phyloP scores from a whole-genome alignment of 2,113 vertebrate genomes.

The Xiphophorus couchianus region DNA sequence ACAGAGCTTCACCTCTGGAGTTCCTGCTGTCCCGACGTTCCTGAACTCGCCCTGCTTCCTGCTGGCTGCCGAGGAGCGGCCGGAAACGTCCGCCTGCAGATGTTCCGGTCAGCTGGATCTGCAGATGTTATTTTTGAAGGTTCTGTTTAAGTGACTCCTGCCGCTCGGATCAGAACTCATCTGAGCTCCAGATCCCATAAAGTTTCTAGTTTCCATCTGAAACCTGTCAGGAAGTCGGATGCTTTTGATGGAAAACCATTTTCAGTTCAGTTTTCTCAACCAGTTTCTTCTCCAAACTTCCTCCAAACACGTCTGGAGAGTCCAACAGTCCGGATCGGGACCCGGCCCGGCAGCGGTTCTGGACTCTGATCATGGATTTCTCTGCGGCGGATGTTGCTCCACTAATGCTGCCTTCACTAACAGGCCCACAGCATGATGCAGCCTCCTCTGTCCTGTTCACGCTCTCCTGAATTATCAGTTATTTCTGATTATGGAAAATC shows the following conservation, averaged over 20 bases:
- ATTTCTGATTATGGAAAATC: no score
- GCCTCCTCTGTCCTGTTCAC: no score
- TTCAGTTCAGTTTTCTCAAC: no score
- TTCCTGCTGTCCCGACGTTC: constrained; percentile 13
- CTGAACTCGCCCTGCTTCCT: constrained; percentile 19
- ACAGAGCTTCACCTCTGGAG: neutral
- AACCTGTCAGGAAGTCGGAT: neutral
- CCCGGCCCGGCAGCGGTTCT: no score
- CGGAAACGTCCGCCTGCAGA: constrained; percentile 7
- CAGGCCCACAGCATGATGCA: no score
- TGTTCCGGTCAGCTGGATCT: constrained; percentile 23
- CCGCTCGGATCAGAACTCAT: neutral
- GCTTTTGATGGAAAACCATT: neutral
- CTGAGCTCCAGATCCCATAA: neutral
- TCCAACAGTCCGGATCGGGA: no score
- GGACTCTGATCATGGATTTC: no score
- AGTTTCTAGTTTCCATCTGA: neutral
- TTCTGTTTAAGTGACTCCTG: constrained; percentile 2
- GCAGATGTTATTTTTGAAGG: neutral
- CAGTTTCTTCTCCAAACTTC: no score
- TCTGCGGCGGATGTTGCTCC: no score
- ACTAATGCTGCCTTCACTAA: no score
- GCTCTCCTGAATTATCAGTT: no score
- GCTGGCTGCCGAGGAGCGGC: constrained; percentile 41
- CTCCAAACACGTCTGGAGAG: no score